Base-by-base conservation (phyloP, 2,113 vertebrate species). In the Bothrops jararaca region DNA sequence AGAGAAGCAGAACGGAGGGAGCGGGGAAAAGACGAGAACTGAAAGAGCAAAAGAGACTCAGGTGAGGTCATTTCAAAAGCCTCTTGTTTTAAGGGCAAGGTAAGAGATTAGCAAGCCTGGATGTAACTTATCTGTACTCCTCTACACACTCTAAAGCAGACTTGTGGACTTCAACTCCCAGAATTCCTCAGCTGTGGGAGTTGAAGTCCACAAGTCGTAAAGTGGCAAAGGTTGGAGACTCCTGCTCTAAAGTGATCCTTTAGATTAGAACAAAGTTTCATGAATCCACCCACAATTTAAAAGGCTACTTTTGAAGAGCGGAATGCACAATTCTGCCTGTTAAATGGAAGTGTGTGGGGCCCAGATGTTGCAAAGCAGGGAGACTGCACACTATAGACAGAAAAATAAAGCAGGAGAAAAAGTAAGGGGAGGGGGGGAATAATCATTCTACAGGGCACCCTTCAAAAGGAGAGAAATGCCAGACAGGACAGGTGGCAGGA, bases 331-430 rank as follows among this genome's bases (percentile, higher is more conserved):
- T 50, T 8, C 48, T 42, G 74, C 74, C 18, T 53, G 15, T 58
- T 39, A 11, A 90, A 60, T 60, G 42, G 58, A 60, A 50, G n/a
- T 29, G 69, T 12, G 58, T 52, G 57, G 39, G 74, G 54, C 29
- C 54, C 89, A 86, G 56, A 64, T 90, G 92, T 93, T 93, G 52
- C 89, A 86, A 64, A 64, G 85, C 45, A 34, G 34, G 26, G 69
- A 90, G 57, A 26, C n/a, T 22, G 64, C 58, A 29, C 50, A 0
- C 23, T 22, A 29, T 4, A 92, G 58, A n/a, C 9, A 34, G 18
- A 56, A 92, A 80, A 39, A 80, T 80, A 48, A 2, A 45, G 29
- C 39, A 64, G 56, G 15, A 52, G 13, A 7, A 39, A 34, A 24
- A 15, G 1, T 4, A 39, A 80, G 42, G 54, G 8, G 5, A 2